A percentile compares a stretch with the other conserved stretches of the same genome.
Evolutionary conservation across 1,140 invertebrate species (phyloP).

Genomic region (Semibalanus balanoides): DNA sequence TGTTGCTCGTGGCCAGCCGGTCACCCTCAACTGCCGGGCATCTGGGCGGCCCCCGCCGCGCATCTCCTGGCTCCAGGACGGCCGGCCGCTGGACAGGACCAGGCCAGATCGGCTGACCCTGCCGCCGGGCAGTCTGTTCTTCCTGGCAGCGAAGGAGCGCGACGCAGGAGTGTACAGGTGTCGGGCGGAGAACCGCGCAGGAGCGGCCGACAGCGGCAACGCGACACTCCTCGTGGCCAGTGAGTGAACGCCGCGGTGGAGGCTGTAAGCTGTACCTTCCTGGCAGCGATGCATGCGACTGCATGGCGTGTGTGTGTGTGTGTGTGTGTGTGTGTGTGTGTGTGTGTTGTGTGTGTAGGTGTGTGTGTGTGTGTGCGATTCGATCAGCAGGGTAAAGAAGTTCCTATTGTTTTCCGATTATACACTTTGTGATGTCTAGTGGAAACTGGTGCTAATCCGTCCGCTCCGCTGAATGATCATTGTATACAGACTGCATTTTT

Average conservation of each 20-base stretch:
- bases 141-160: constrained; percentile 30
- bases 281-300: too few species aligned
- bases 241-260: constrained; percentile 16
- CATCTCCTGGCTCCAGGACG: constrained; percentile 33
- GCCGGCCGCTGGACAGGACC: constrained; percentile 24
- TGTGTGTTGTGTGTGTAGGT: too few species aligned
- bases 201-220: constrained; percentile 19
- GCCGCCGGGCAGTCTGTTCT: constrained; percentile 34
- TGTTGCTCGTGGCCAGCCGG: constrained; percentile 36
- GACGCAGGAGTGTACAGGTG: constrained; percentile 21
- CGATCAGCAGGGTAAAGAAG: too few species aligned
- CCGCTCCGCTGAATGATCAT: too few species aligned
- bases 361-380: too few species aligned
- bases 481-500: too few species aligned
- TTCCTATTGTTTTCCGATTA: too few species aligned
- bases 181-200: constrained; percentile 18
- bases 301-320: too few species aligned
- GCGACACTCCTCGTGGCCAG: constrained; percentile 22
- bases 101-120: constrained; percentile 32
- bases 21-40: constrained; percentile 25
- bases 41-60: constrained; percentile 13
- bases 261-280: too few species aligned
- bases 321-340: too few species aligned
- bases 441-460: too few species aligned
- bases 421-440: too few species aligned